Base-by-base conservation (phyloP, 2,888 invertebrate genomes). In the Electrophaes corylata region DNA sequence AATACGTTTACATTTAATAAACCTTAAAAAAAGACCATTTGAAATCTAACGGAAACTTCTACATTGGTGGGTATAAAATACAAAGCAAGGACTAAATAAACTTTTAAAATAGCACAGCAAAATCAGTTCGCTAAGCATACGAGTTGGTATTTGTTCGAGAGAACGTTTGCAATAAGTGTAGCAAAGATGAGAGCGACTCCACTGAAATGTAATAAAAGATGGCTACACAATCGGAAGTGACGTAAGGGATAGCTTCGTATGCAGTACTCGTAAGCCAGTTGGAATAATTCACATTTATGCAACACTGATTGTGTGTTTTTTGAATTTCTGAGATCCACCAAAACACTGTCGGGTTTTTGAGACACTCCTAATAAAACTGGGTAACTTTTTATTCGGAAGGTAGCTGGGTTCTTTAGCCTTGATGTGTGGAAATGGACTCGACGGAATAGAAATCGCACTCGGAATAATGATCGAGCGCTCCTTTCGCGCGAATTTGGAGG, bases 101-200 rank as follows among this genome's bases (percentile, higher is more conserved):
- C 20, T 39, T 16, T 67, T n/a, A n/a, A 70, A 72, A 64, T 33
- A 52, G 73, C 79, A 62, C 61, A 74, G 74, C 77, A 71, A 64
- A 70, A 72, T 66, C 54, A 72, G 72, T 78, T 81, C 83, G 83
- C 83, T 53, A 66, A 69, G 82, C 81, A 72, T 65, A 66, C 65
- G 65, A 58, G 66, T 49, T 57, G 57, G 33, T 26, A 66, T 65
- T 63, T 69, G 46, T 64, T 61, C 47, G 57, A 58, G 51, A 51
- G 57, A 68, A 65, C 61, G 73, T 73, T 71, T 62, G 66, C 64
- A 74, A 70, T 69, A 71, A 72, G 67, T 69, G 66, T 69, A 72
- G 66, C 67, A 72, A 65, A 74, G 57, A 73, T 64, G 59, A 69
- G 71, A 74, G 64, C 60, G 52, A 62, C 19, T 67, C 53, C 54